Conservation (phyloP, 2,888 invertebrate genomes). For the Drosophila longiperda region DNA sequence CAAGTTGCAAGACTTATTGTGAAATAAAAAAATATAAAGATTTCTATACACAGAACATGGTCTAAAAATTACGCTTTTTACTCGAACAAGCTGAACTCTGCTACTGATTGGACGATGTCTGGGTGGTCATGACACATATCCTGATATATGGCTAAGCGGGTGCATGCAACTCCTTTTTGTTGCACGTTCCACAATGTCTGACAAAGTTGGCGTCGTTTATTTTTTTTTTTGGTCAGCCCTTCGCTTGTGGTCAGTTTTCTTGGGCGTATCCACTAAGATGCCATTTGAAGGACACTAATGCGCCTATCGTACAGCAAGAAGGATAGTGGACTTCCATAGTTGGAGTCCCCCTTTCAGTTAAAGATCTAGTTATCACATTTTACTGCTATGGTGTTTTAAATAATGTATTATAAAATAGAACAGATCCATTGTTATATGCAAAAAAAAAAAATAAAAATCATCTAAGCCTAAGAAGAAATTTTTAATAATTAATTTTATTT, state of each 20-base stretch:
- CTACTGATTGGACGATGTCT: constrained; percentile 52
- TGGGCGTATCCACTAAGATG: constrained; percentile 49
- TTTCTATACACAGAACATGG: constrained; percentile 3
- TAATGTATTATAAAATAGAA: background rate
- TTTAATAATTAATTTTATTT: background rate
- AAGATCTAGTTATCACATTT: background rate
- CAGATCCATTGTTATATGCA: background rate
- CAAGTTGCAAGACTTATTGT: constrained; percentile 20
- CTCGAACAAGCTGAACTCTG: constrained; percentile 23
- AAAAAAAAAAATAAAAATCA: background rate
- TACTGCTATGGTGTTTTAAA: too few relatives aligned
- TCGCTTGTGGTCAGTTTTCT: constrained; percentile 40
- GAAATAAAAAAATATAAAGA: constrained; percentile 20
- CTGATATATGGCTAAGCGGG: constrained; percentile 72
- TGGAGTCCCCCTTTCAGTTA: background rate
- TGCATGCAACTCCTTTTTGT: constrained; percentile 70
- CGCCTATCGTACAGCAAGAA: constrained; percentile 38
- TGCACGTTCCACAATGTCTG: constrained; percentile 55
- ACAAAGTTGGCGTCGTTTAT: constrained; percentile 58
- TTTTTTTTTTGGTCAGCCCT: constrained; percentile 24
- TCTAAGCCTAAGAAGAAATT: background rate
- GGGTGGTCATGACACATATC: constrained; percentile 69
- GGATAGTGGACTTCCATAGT: constrained; percentile 12
- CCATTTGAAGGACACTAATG: constrained; percentile 74
- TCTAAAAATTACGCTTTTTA: constrained; percentile 28